A percentile compares a stretch with the other conserved stretches of the same genome.
Evolutionary conservation across 2,888 invertebrate genomes (phyloP).

Genomic region (Carterocephalus palaemon): DNA sequence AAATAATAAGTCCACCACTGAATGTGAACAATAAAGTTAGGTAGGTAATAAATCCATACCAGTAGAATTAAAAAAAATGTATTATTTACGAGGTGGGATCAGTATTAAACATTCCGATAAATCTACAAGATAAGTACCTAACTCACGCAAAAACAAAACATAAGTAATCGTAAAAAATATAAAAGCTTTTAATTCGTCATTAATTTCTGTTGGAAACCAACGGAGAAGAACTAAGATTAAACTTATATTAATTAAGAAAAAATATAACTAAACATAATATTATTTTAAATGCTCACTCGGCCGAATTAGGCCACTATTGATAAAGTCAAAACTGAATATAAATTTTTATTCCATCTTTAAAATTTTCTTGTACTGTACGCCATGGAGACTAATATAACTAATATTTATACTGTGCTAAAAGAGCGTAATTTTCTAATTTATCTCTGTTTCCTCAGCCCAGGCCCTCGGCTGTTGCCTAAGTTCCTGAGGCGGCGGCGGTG

Average conservation of each 20-base stretch:
- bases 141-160: too few relatives aligned
- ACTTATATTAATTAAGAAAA: conserved; percentile 12
- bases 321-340: conserved; percentile 5
- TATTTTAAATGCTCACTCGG: too few relatives aligned
- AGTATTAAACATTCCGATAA: background rate
- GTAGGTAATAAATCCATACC: background rate
- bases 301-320: too few relatives aligned
- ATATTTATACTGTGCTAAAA: too few relatives aligned
- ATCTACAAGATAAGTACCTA: background rate
- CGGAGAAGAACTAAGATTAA: conserved; percentile 3
- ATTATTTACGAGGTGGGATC: conserved; percentile 14
- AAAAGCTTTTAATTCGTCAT: conserved; percentile 18
- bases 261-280: too few relatives aligned
- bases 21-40: too few relatives aligned
- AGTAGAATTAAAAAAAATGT: conserved; percentile 3
- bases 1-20: too few relatives aligned
- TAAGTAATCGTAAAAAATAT: background rate
- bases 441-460: conserved; percentile 69
- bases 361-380: too few relatives aligned
- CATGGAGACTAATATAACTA: too few relatives aligned
- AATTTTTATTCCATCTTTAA: too few relatives aligned
- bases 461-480: conserved; percentile 41
- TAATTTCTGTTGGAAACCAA: conserved; percentile 23
- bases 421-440: conserved; percentile 45
- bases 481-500: conserved; percentile 30